Base-by-base conservation (phyloP, 2,888 invertebrate species). In the Quadroppia sp. region DNA sequence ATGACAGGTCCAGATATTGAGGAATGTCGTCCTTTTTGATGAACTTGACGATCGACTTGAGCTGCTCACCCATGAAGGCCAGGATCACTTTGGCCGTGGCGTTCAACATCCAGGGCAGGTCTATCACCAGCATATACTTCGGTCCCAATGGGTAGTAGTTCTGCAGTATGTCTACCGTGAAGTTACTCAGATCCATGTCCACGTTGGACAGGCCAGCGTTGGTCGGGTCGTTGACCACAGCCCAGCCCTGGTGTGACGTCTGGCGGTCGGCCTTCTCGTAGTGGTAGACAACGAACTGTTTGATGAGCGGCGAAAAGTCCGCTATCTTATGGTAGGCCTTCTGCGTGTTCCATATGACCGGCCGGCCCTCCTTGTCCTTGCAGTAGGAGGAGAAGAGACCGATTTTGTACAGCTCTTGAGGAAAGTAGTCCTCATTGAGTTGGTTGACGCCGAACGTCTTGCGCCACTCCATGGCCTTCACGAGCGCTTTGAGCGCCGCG, bases 171-270 rank as follows among this genome's bases (percentile, higher is more conserved):
- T 87, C 88, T 77, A 96, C 93, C 77, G 94, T 84, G 80, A 91
- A 93, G 81, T 90, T 91, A 0, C 90, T 91, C 74, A 94, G 87
- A 28, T 95, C 95, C 89, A 95, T 89, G 81, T 97, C 96, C 82
- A 74, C 15, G 45, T 74, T 74, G 6, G 25, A 6, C 67, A 75
- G 36, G 2, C 74, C 74, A 15, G 70, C 17, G 11, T 74, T 74
- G n/a, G 25, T 28, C 1, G 45, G 13, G 40, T 75, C 75, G 48
- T 48, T 64, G 7, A 75, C 74, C 1, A 75, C 20, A 23, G 50
- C 45, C 50, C 67, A 40, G 13, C 74, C 75, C 67, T 74, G 61
- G n/a, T 71, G 28, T 40, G 71, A 71, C n/a, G 48, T 45, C 9
- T 48, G 17, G 17, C 48, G 32, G 20, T 71, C 71, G 23, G 32